phyloP scores from a whole-genome alignment of 2,888 invertebrate genomes.

The Pharmacophagus antenor region DNA sequence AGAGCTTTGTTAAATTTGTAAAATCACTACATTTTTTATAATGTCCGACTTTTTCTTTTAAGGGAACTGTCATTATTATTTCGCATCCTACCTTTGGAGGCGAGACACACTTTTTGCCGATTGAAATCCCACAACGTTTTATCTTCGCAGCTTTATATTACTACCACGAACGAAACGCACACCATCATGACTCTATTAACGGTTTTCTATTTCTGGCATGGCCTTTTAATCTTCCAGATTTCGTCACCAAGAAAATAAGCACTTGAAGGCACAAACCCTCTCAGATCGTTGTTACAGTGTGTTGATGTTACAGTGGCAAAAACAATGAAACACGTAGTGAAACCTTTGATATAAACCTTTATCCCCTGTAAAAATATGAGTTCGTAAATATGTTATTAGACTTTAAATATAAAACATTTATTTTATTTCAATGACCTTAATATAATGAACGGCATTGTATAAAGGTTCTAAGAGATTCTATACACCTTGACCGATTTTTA shows the following conservation, averaged over 20 bases:
- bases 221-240: too few relatives aligned
- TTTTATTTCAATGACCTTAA: background rate
- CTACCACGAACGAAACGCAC: too few relatives aligned
- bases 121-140: background rate
- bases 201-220: too few relatives aligned
- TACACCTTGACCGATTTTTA: slow-evolving; percentile 9
- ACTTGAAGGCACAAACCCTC: background rate
- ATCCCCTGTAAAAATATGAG: background rate
- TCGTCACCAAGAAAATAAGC: background rate
- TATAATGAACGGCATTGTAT: slow-evolving; percentile 4
- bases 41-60: background rate
- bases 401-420: background rate
- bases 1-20: background rate
- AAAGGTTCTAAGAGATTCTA: background rate
- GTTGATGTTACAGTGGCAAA: too few relatives aligned
- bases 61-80: too few relatives aligned
- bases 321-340: background rate
- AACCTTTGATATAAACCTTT: background rate
- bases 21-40: too few relatives aligned
- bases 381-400: background rate
- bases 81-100: too few relatives aligned
- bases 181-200: too few relatives aligned
- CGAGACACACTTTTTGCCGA: too few relatives aligned
- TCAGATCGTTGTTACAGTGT: too few relatives aligned
- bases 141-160: background rate